Evolutionary conservation across 2,113 vertebrate genomes (phyloP).

Genomic region (Anhinga anhinga): DNA sequence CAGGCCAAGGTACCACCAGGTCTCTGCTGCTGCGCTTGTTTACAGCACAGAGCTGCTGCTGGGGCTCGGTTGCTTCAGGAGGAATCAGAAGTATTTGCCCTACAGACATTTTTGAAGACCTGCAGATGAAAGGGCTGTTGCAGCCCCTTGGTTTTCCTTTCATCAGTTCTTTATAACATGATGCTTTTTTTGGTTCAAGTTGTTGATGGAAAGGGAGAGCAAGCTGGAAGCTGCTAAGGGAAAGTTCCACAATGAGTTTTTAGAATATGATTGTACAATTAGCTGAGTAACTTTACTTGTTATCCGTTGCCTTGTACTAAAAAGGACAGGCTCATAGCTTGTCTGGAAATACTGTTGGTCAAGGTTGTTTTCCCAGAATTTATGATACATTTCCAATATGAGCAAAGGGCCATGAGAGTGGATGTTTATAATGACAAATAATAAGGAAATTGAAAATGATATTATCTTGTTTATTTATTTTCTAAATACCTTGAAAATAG

Average conservation of each 20-base stretch:
- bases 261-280: background rate
- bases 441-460: background rate
- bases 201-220: background rate
- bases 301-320: background rate
- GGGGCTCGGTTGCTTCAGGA: constrained; percentile 9
- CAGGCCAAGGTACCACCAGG: background rate
- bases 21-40: background rate
- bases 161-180: background rate
- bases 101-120: constrained; percentile 5
- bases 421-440: background rate
- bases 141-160: constrained; percentile 43
- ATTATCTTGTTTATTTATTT: background rate
- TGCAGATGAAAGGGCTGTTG: background rate
- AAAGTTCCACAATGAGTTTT: background rate
- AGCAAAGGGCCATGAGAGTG: background rate
- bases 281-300: background rate
- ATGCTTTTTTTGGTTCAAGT: background rate
- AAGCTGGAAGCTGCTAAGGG: background rate
- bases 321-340: background rate
- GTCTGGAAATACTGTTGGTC: background rate
- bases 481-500: background rate
- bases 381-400: background rate
- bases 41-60: background rate
- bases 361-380: rapidly evolving
- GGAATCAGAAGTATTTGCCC: background rate